Evolutionary conservation across 2,888 invertebrate genomes (phyloP).

Genomic region (Biston betularia): DNA sequence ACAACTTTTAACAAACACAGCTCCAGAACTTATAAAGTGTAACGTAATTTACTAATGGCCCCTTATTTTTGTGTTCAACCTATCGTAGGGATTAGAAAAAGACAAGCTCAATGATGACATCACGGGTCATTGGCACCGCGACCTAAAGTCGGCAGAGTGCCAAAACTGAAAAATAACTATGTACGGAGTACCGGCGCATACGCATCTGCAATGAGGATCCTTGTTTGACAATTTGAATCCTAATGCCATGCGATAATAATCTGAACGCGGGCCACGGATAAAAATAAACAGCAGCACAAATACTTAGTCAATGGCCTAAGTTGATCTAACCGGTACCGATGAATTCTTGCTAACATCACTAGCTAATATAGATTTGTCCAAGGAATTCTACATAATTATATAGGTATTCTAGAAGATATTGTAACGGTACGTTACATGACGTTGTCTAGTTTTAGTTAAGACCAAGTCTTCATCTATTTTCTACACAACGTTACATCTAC

Average conservation of each 20-base stretch:
- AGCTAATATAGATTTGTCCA: no score
- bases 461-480: no score
- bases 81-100: slow-evolving; percentile 2
- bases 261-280: slow-evolving; percentile 21
- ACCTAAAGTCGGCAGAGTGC: slow-evolving; percentile 63
- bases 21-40: no score
- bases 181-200: slow-evolving; percentile 57
- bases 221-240: slow-evolving; percentile 66
- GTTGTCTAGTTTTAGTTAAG: no score
- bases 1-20: no score
- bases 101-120: slow-evolving; percentile 50
- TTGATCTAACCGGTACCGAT: not conserved
- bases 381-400: no score
- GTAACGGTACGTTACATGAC: no score
- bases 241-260: slow-evolving; percentile 55
- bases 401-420: no score
- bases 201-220: slow-evolving; percentile 64
- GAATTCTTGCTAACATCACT: no score
- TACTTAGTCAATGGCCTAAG: not conserved
- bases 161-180: slow-evolving; percentile 79
- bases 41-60: no score
- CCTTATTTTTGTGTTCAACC: no score
- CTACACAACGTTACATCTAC: no score
- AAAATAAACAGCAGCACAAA: not conserved
- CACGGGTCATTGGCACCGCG: slow-evolving; percentile 65